Percentiles rank a stretch among this genome's conserved stretches.
phyloP scores from a whole-genome alignment of 2,797 vertebrate genomes.

The Dromococcyx pavoninus region DNA sequence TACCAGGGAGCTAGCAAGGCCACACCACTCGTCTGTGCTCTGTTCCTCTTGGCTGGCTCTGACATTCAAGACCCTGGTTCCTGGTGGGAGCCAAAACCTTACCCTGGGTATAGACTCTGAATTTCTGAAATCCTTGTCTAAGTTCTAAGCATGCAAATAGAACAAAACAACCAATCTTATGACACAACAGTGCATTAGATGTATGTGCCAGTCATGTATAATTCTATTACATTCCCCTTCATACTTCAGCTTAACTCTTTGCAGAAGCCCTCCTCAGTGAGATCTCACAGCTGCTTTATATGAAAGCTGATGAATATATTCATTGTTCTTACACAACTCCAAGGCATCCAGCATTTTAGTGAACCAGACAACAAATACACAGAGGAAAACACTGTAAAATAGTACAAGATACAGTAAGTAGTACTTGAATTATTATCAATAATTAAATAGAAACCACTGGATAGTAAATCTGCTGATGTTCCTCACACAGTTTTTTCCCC shows the following conservation, averaged over 20 bases:
- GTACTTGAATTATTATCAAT: constrained; percentile 33
- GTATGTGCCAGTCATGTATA: not conserved
- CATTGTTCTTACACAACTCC: constrained; percentile 27
- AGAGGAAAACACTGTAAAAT: constrained; percentile 20
- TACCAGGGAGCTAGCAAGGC: not conserved
- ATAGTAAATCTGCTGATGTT: not conserved
- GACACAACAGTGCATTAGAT: not conserved
- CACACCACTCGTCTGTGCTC: not conserved
- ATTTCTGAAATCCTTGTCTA: not conserved
- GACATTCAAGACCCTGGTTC: not conserved
- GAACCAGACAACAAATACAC: constrained; percentile 38
- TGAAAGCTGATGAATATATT: constrained; percentile 25
- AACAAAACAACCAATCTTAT: not conserved
- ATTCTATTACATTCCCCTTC: not conserved
- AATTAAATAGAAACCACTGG: constrained; percentile 17
- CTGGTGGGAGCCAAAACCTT: not conserved
- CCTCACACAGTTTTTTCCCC: not conserved
- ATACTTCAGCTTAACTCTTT: not conserved
- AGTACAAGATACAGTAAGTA: constrained; percentile 17
- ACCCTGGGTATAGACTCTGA: not conserved
- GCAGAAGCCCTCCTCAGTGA: not conserved
- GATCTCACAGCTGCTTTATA: constrained; percentile 9
- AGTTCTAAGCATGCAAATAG: not conserved
- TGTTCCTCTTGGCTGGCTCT: accelerated
- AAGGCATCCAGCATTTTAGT: constrained; percentile 3